Evolutionary conservation across 2,797 vertebrate genomes (phyloP).

Genomic region (Onychomys leucogaster): DNA sequence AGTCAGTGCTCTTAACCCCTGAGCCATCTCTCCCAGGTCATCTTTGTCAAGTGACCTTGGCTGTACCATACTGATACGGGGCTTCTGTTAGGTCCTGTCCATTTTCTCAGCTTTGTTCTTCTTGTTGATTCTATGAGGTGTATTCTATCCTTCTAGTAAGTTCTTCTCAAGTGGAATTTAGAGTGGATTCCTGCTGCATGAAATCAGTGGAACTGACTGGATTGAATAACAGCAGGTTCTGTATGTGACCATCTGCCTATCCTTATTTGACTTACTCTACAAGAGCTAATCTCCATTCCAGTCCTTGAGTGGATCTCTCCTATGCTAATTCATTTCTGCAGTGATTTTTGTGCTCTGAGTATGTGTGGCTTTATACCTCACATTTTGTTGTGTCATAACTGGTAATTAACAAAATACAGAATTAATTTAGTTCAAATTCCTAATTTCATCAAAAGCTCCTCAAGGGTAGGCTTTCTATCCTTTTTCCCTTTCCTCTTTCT

Average conservation of each 20-base stretch:
- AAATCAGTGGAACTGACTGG: background rate
- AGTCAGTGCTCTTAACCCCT: background rate
- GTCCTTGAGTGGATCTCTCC: background rate
- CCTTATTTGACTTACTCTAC: conserved; percentile 22
- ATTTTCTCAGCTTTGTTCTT: background rate
- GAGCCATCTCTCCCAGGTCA: background rate
- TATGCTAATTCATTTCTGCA: conserved; percentile 7
- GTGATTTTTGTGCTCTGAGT: conserved; percentile 39
- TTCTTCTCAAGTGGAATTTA: conserved; percentile 38
- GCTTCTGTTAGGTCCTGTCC: background rate
- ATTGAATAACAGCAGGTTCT: background rate
- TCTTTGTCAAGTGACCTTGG: background rate
- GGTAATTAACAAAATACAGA: conserved; percentile 1
- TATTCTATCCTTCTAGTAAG: background rate
- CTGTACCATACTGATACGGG: background rate
- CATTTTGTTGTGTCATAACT: conserved; percentile 5
- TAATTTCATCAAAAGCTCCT: conserved; percentile 37
- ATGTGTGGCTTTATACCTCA: background rate
- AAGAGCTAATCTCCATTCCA: background rate
- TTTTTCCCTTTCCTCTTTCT: background rate
- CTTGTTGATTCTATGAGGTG: background rate
- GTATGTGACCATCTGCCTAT: background rate
- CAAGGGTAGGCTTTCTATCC: background rate
- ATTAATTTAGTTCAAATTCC: conserved; percentile 64
- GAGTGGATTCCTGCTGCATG: background rate